Evolutionary conservation across 1,140 invertebrate genomes (phyloP), one percentile per base, ranked within the genome.

Genomic region (Macrocentrus cingulum): DNA sequence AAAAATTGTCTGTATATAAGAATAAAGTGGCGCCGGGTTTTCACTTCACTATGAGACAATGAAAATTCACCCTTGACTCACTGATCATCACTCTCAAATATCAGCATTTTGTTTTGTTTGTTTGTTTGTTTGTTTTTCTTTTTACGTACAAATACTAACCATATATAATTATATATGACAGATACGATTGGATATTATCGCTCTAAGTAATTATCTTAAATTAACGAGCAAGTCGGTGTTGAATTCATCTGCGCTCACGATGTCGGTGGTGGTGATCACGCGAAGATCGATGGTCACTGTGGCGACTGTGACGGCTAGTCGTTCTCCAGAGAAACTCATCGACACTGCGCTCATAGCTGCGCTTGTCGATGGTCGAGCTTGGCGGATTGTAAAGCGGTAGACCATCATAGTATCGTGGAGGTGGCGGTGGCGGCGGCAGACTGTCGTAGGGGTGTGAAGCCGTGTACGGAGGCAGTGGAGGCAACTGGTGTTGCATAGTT

Each of bases 291-390:
- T 77, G 74, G 34, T 79, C 75, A 44, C 60, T 69, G 32, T 79
- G 76, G 11, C 74, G 67, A 44, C 65, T 64, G 15, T 76, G 75
- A 1, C 75, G 69, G 62, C 71, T 74, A 0, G 77, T 64, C 3
- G 91, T 95, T 68, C 93, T 85, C 84, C 92, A 91, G 41, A 95
- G 80, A 73, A 95, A 94, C 71, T 94, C 91, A 74, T 94, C 91
- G 22, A 96, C 93, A 56, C 91, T 92, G 42, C 93, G 85, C 70
- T 95, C 91, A 76, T 94, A 94, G 22, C 87, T 89, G 22, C 89
- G 83, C 66, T 90, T 89, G 63, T 91, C 89, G 50, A 88, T 77
- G 16, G 84, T 80, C 48, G 82, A 80, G 42, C 82, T 79, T 34
- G 81, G 74, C 2, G 73, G 65, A 19, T 79, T 81, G 59, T 85